These are phyloP conservation scores for Coturnix japonica DNA, from an alignment of 2,113 vertebrate species.

Conservation along the genomic window DNA sequence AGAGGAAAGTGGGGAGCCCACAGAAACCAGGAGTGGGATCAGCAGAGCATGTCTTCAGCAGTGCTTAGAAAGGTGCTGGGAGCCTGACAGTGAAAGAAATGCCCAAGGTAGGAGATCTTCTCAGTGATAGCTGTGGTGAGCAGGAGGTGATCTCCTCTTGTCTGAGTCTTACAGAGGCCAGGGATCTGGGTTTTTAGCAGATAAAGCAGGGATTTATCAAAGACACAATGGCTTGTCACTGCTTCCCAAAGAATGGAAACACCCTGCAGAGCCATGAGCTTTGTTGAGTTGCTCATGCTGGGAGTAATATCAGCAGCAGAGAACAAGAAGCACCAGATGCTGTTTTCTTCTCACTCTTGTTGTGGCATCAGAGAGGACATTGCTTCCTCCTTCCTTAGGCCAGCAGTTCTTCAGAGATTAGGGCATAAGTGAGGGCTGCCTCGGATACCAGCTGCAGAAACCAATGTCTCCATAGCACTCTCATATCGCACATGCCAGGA, in stretches of 20 bases:
- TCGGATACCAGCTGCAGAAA: neutral
- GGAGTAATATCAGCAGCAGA: neutral
- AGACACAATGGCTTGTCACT: neutral
- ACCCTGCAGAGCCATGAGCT: neutral
- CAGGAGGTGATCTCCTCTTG: neutral
- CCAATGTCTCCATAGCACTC: neutral
- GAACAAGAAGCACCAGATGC: neutral
- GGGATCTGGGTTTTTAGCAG: neutral
- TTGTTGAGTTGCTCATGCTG: neutral
- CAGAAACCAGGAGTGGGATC: rapidly evolving
- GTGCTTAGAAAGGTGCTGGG: neutral
- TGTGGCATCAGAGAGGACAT: neutral
- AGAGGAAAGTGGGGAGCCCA: neutral
- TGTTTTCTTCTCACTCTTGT: neutral
- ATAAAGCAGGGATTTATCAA: neutral
- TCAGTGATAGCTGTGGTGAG: neutral
- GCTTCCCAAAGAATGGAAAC: neutral
- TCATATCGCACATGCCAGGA: neutral
- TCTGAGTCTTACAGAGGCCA: neutral
- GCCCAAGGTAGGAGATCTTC: neutral
- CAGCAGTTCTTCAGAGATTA: neutral
- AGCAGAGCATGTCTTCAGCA: neutral
- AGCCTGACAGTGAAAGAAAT: neutral
- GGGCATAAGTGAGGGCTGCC: neutral
- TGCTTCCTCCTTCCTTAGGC: neutral